Evolutionary conservation across 2,888 invertebrate species (phyloP).

Genomic region (Dusona sp.): DNA sequence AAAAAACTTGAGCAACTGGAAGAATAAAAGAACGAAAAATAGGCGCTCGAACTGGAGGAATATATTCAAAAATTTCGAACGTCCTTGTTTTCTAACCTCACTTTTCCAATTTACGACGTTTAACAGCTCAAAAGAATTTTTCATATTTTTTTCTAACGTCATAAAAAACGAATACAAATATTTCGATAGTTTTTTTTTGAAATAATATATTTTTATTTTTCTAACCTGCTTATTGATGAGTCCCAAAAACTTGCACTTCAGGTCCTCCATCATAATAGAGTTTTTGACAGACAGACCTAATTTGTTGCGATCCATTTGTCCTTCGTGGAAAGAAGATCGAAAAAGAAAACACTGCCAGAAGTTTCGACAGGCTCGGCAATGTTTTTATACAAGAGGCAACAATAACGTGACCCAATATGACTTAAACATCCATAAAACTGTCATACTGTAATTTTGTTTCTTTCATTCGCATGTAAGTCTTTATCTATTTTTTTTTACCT

Average conservation of each 20-base stretch:
- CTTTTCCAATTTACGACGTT: background rate
- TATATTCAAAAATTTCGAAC: background rate
- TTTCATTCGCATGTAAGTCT: background rate
- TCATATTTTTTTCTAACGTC: background rate
- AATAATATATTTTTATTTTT: constrained; percentile 10
- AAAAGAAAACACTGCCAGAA: constrained; percentile 16
- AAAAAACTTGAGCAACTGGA: background rate
- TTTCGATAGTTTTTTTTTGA: background rate
- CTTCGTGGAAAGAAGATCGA: constrained; percentile 14
- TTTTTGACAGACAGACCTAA: constrained; percentile 73
- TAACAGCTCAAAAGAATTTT: constrained; percentile 11
- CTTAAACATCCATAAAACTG: constrained; percentile 53
- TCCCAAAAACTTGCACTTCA: constrained; percentile 81
- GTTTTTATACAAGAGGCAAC: constrained; percentile 44
- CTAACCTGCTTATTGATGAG: constrained; percentile 81
- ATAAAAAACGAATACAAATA: background rate
- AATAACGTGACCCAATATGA: constrained; percentile 51
- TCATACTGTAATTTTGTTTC: constrained; percentile 46
- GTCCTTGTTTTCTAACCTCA: constrained; percentile 36
- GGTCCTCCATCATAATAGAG: constrained; percentile 80
- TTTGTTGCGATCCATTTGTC: constrained; percentile 72
- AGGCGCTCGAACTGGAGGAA: background rate
- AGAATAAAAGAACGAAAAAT: background rate
- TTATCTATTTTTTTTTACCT: constrained; percentile 2
- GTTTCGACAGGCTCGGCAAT: constrained; percentile 36